Percentiles rank a stretch among this genome's conserved stretches.
Conservation (phyloP, 2,888 invertebrate genomes). For the Pinctada fucata region DNA sequence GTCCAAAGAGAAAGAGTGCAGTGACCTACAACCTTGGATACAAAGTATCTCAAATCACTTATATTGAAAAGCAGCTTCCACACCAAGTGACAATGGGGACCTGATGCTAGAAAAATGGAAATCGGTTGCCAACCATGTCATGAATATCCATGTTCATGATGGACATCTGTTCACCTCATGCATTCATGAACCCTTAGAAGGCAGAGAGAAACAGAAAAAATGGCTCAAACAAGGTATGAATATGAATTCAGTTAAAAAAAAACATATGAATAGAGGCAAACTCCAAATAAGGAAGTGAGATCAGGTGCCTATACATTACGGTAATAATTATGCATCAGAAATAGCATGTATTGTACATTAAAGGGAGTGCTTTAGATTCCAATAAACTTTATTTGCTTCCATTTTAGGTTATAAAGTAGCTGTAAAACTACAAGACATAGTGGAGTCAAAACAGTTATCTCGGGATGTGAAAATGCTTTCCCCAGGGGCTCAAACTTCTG, state of each 20-base stretch:
- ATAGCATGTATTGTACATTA: no score
- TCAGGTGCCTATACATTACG: no score
- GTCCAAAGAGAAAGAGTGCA: conserved; percentile 42
- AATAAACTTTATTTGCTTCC: not conserved
- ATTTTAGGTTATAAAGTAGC: conserved; percentile 38
- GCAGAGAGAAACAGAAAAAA: conserved; percentile 31
- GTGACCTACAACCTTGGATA: conserved; percentile 32
- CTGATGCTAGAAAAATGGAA: conserved; percentile 45
- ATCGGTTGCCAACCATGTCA: conserved; percentile 44
- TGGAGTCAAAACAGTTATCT: conserved; percentile 28
- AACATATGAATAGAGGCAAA: no score
- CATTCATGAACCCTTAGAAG: conserved; percentile 37
- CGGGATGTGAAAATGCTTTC: conserved; percentile 44
- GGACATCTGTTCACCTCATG: conserved; percentile 28
- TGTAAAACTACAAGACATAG: conserved; percentile 24
- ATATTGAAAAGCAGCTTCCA: conserved; percentile 48
- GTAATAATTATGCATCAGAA: no score
- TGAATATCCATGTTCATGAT: conserved; percentile 44
- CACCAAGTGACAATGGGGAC: conserved; percentile 33
- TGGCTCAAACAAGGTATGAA: conserved; percentile 44
- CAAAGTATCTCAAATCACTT: conserved; percentile 48
- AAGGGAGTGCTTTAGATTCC: not conserved
- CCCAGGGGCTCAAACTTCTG: conserved; percentile 45
- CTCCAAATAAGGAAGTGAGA: no score
- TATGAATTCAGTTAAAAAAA: no score